phyloP scores from a whole-genome alignment of 2,797 vertebrate species.

The Distichodus sexfasciatus region DNA sequence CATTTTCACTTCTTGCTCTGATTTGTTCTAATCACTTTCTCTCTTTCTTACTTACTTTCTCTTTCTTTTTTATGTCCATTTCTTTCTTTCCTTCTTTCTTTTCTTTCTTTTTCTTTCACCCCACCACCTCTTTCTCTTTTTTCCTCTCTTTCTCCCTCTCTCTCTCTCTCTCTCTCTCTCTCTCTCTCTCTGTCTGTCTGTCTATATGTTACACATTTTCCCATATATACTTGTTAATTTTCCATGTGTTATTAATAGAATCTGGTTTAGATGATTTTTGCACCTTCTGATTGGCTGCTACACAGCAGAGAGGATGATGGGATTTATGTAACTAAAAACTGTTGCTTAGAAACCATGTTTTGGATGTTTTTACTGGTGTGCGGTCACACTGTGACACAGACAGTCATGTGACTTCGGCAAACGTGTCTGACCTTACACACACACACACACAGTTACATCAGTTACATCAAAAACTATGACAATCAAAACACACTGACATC shows the following conservation, averaged over 20 bases:
- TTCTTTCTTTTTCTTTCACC: neutral
- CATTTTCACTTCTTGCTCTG: neutral
- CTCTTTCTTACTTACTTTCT: neutral
- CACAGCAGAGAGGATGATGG: neutral
- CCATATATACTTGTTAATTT: no score
- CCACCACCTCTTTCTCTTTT: neutral
- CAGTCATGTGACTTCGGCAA: neutral
- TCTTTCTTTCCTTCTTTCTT: neutral
- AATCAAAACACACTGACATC: neutral
- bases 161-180: neutral
- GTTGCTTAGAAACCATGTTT: neutral
- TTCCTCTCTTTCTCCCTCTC: neutral
- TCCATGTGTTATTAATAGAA: neutral
- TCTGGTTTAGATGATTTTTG: neutral
- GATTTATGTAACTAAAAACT: neutral
- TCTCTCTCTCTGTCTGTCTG: neutral
- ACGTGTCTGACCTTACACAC: neutral
- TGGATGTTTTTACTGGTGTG: neutral
- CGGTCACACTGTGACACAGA: neutral
- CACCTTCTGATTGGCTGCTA: neutral
- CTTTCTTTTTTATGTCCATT: neutral
- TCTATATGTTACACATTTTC: no score
- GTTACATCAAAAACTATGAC: neutral
- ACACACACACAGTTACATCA: neutral
- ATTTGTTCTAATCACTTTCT: neutral